A percentile compares a stretch with the other conserved stretches of the same genome.
Conservation (phyloP, 1,140 invertebrate genomes). For the Drosophila guanche region DNA sequence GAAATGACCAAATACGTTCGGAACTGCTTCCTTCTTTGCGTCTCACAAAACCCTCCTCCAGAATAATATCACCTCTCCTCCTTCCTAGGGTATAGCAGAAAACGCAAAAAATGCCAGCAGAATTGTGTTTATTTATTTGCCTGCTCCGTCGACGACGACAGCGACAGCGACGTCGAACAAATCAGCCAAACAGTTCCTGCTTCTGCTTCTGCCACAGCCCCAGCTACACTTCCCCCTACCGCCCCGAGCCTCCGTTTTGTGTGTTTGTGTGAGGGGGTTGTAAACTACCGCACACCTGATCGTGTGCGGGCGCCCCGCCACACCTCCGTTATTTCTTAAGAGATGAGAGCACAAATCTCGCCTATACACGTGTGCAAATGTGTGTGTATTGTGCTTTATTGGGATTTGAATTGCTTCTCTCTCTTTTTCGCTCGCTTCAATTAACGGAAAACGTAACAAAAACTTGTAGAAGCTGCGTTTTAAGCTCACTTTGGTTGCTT, state of each 20-base stretch:
- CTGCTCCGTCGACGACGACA: conserved; percentile 26
- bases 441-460: conserved; percentile 72
- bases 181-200: conserved; percentile 78
- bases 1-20: background rate
- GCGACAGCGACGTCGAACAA: conserved; percentile 48
- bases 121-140: conserved; percentile 63
- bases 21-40: too few species aligned
- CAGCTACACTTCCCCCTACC: background rate
- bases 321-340: conserved; percentile 26
- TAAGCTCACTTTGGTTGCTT: too few species aligned
- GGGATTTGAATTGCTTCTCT: conserved; percentile 44
- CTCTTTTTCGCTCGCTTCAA: conserved; percentile 49
- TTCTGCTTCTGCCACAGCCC: conserved; percentile 58
- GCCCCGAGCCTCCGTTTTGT: background rate
- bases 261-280: conserved; percentile 12
- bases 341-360: conserved; percentile 27
- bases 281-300: conserved; percentile 50
- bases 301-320: conserved; percentile 21
- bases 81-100: background rate
- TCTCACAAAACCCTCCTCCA: too few species aligned
- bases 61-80: too few species aligned
- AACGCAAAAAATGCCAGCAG: conserved; percentile 49
- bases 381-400: conserved; percentile 31
- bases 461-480: conserved; percentile 42
- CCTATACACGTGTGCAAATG: conserved; percentile 16